Evolutionary conservation across 2,113 vertebrate species (phyloP), one percentile per base, ranked within the genome.

Genomic region (Smithornis capensis): DNA sequence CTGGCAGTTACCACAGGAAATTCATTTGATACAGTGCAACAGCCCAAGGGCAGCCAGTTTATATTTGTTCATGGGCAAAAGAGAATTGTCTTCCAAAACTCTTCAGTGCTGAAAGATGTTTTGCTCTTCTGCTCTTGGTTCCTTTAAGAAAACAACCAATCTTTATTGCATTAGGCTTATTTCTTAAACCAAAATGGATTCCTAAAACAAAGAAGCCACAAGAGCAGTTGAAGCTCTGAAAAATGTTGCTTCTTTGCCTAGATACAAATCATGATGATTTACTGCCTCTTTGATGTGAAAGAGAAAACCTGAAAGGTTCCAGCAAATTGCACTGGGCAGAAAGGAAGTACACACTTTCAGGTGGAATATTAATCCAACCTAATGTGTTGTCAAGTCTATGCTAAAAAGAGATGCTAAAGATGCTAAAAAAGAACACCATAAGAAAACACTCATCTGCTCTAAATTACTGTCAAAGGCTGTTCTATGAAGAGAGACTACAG

Each of bases 261-360:
- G 80, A 91, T 89, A 95, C 56, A 67, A 87, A 42, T 97, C 96
- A 97, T 70, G 86, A 97, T 90, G 92, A 98, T 95, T 78, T 94
- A 96, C 63, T 92, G 35, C 63, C 31, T 56, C 64, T 84, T 63
- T 76, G 71, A 35, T 76, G 64, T 94, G 78, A 84, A 89, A 91
- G 44, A 96, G 73, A 92, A 87, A 89, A 81, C 59, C 63, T 57
- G 73, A 95, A 96, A 97, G 85, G 59, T 96, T 93, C 83, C 91
- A 86, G 83, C 23, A 95, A 96, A 97, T 96, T 97, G 68, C 83
- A 97, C 25, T 25, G 47, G 70, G 40, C 83, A 95, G 80, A 89
- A 89, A 95, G 60, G 56, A 97, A 85, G 84, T 33, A 56, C 37
- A 89, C 33, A 63, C 73, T 93, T 91, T 75, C 93, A 96, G 70